phyloP scores from a whole-genome alignment of 2,888 invertebrate genomes.

The Zaprionus bogoriensis region DNA sequence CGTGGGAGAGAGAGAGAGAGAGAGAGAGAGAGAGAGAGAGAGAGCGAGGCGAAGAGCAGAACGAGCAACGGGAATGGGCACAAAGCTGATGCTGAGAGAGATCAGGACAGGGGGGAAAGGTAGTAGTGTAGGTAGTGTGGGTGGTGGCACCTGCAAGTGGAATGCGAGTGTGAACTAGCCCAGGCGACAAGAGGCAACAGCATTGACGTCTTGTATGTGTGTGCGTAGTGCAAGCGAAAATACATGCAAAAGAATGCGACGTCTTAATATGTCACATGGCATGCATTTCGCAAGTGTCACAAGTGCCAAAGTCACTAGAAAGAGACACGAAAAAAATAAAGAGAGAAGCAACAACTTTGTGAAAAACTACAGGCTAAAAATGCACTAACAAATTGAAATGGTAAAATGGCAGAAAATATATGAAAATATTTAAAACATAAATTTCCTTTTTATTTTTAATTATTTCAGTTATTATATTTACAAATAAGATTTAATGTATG shows the following conservation, averaged over 20 bases:
- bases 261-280: slow-evolving; percentile 24
- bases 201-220: slow-evolving; percentile 29
- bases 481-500: too few relatives aligned
- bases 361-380: slow-evolving; percentile 8
- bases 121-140: too few relatives aligned
- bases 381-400: too few relatives aligned
- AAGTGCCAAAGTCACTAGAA: slow-evolving; percentile 7
- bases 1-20: not conserved
- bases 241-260: slow-evolving; percentile 25
- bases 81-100: not conserved
- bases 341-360: slow-evolving; percentile 5
- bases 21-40: not conserved
- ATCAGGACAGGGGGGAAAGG: slow-evolving; percentile 10
- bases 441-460: too few relatives aligned
- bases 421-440: too few relatives aligned
- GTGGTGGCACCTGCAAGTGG: slow-evolving; percentile 25
- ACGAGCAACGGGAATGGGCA: not conserved
- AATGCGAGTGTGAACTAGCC: slow-evolving; percentile 58
- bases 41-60: not conserved
- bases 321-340: slow-evolving; percentile 7
- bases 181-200: slow-evolving; percentile 52
- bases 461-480: too few relatives aligned
- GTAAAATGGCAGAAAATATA: too few relatives aligned
- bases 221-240: slow-evolving; percentile 1
- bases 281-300: slow-evolving; percentile 33